A percentile compares a stretch with the other conserved stretches of the same genome.
Evolutionary conservation across 1,140 invertebrate species (phyloP).

Genomic region (Eufriesea mexicana): DNA sequence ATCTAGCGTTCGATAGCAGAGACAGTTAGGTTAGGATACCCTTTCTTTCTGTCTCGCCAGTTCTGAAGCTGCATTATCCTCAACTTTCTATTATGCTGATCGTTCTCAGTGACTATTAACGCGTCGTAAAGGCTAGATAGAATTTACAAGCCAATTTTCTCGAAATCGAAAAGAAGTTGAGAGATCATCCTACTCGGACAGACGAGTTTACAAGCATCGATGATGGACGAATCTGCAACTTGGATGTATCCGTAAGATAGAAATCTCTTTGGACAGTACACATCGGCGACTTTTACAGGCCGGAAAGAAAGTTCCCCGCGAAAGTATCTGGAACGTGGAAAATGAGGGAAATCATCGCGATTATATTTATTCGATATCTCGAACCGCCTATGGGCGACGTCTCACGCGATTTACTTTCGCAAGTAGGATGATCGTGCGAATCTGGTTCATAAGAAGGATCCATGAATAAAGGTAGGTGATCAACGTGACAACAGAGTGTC

Average conservation of each 20-base stretch:
- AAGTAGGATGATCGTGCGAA: conserved; percentile 34
- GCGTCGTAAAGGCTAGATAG: neutral
- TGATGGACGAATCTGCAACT: no score
- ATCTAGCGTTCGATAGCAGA: no score
- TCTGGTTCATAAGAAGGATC: neutral
- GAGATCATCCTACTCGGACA: neutral
- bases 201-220: neutral
- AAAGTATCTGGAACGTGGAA: conserved; percentile 28
- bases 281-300: neutral
- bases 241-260: neutral
- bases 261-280: neutral
- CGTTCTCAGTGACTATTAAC: neutral
- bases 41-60: neutral
- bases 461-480: neutral
- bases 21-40: neutral
- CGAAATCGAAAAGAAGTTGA: neutral
- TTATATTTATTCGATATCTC: neutral
- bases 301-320: conserved; percentile 40
- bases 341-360: conserved; percentile 23
- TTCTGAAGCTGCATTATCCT: neutral
- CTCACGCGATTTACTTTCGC: conserved; percentile 23
- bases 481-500: conserved; percentile 15
- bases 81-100: neutral
- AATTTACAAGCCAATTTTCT: neutral
- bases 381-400: conserved; percentile 21